Base-by-base conservation (phyloP, 2,888 invertebrate genomes). In the Patella pellucida region DNA sequence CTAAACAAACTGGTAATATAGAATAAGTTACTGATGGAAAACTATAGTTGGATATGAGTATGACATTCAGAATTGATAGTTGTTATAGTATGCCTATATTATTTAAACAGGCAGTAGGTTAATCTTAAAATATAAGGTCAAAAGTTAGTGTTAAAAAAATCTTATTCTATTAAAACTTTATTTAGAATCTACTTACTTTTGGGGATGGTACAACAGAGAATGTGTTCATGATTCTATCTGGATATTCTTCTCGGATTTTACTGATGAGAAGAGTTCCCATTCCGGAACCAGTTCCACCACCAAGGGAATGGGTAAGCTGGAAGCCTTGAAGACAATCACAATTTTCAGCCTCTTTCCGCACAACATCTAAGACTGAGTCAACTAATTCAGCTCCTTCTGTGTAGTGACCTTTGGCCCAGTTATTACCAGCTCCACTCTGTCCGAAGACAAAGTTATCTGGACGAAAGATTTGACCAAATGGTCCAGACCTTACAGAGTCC, bases 401-500 rank as follows among this genome's bases (percentile, higher is more conserved):
- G 93, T 97, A 97, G 89, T 97, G 96, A 78, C 97, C 97, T 92
- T 97, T 97, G 31, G 95, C 94, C 84, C 96, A 95, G 91, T 94
- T 85, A 78, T 85, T 85, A 72, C 96, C 93, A 95, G 90, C 96
- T 94, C 93, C 97, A 72, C 88, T 87, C 85, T 90, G 89, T 75
- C 88, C 88, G 91, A 97, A 97, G 41, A 97, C 96, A 91, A 97
- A 98, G 92, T 98, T 98, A 92, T 98, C 97, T 41, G 97, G 97
- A 82, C 84, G 80, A 82, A 83, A 87, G 73, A 85, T 81, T 79
- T 97, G 94, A 19, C 96, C 96, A 92, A 96, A 97, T n/a, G 97
- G 96, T 74, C 97, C 97, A 0, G 96, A 96, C 82, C 97, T 94
- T 81, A 98, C 97, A 0, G 97, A 96, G 92, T 98, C 97, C 97